Base-by-base conservation (phyloP, 2,797 vertebrate species). In the Arctocebus calabarensis region DNA sequence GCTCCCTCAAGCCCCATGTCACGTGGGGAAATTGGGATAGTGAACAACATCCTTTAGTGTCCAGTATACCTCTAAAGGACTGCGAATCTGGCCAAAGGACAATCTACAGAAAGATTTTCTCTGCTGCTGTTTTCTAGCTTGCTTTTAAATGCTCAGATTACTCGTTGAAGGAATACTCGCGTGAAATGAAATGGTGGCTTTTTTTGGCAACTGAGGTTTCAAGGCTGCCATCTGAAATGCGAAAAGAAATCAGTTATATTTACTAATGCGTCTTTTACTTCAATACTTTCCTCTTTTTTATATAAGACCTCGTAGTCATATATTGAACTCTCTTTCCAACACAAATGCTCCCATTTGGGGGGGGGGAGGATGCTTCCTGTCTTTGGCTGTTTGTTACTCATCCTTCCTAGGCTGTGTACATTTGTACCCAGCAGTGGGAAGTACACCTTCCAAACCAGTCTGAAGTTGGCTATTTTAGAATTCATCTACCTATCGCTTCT, bases 301-400 rank as follows among this genome's bases (percentile, higher is more conserved):
- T 8, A 79, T 70, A 57, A 96, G 81, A 87, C 37, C 16, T 81
- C 40, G 34, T 64, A 95, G 34, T 12, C 79, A 89, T 40, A 70
- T 40, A 79, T 20, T 75, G 59, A 94, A 83, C 59, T 70, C 23
- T 82, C 25, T 64, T 90, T 91, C 23, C 23, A 70, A 84, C 27
- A 43, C 29, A 93, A 93, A 95, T 77, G 37, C 29, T 94, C 34
- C 25, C 85, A 79, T 87, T 94, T 96, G 87, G 64, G 64, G 45
- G 71, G 70, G 45, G 88, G 71, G 70, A 37, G 88, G 12, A 43
- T 66, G 7, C n/a, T 94, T 75, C 66, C 48, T 59, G 22, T 87
- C 81, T 87, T 6, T 66, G 23, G 7, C 43, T 86, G 81, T 89
- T 84, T 86, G 81, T 89, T 84, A 90, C 9, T 86, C 74, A 74